Evolutionary conservation across 1,140 invertebrate species (phyloP), one percentile per base, ranked within the genome.

Genomic region (Achatina immaculata): DNA sequence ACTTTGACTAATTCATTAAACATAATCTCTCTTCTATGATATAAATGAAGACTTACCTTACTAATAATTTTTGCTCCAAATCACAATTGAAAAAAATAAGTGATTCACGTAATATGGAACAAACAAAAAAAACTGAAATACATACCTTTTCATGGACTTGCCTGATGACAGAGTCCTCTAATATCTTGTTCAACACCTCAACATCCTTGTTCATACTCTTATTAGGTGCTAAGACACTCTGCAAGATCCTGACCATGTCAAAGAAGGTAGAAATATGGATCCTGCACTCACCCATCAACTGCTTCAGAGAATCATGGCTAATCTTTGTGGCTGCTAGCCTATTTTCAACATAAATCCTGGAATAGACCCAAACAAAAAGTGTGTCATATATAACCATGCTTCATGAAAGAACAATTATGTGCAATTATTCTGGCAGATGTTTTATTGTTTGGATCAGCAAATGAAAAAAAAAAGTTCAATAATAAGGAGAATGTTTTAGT

Each of bases 261-360:
- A 78, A 78, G 43, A 78, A 68, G 31, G 65, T 45, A 11, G 38
- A 40, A 9, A 42, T 42, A 34, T 78, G 76, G 36, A 4, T 14
- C 24, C 34, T 68, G 31, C 76, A 68, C n/a, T 78, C 76, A 31
- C 42, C 48, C 65, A 78, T 78, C 65, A 78, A 38, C 34, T 78
- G 76, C 21, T 48, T 45, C 76, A 78, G 38, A 1, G 43, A 78
- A 21, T 78, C 76, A 9, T 78, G 76, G n/a, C 24, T 43, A 7
- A 68, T 38, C 31, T 68, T 78, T 7, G 76, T 78, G 4, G 34
- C 51, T 24, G 3, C 16, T 3, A 78, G 76, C 14, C 76, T 3
- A 38, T n/a, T 78, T 62, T 78, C 76, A 36, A 78, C 76, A 48
- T 68, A 78, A 24, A 78, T 28, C 24, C 76, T 78, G 76, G 19